Conservation (phyloP, 1,140 invertebrate species). For the Atta colombica region DNA sequence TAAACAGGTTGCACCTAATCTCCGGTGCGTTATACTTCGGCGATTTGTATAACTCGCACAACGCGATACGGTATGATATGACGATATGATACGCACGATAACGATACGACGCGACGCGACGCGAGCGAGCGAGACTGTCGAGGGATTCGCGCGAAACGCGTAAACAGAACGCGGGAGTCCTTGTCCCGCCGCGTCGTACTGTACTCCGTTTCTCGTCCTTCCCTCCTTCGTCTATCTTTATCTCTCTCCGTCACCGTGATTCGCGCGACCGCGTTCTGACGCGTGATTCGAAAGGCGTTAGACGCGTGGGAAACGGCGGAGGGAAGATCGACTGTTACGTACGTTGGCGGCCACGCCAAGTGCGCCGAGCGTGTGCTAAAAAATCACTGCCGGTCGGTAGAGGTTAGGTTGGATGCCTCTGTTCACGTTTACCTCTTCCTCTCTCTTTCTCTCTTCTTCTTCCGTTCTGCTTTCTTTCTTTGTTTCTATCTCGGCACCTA, state of each 20-base stretch:
- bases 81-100: too few relatives aligned
- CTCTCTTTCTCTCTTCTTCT: not conserved
- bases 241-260: not conserved
- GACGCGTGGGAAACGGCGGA: conserved; percentile 21
- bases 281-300: not conserved
- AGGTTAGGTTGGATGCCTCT: conserved; percentile 74
- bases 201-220: not conserved
- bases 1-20: conserved; percentile 60
- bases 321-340: conserved; percentile 19
- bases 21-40: not conserved
- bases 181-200: not conserved
- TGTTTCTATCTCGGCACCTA: conserved; percentile 42
- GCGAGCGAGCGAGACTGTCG: not conserved
- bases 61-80: not conserved
- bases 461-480: not conserved
- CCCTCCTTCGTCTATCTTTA: not conserved
- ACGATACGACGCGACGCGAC: not conserved
- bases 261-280: not conserved
- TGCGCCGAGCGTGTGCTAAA: conserved; percentile 1
- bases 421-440: not conserved
- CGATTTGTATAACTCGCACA: not conserved
- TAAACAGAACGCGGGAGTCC: conserved; percentile 18
- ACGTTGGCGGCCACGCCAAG: not conserved
- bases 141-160: not conserved
- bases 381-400: conserved; percentile 71